Evolutionary conservation across 2,113 vertebrate species (phyloP).

Genomic region (Morone chrysops): DNA sequence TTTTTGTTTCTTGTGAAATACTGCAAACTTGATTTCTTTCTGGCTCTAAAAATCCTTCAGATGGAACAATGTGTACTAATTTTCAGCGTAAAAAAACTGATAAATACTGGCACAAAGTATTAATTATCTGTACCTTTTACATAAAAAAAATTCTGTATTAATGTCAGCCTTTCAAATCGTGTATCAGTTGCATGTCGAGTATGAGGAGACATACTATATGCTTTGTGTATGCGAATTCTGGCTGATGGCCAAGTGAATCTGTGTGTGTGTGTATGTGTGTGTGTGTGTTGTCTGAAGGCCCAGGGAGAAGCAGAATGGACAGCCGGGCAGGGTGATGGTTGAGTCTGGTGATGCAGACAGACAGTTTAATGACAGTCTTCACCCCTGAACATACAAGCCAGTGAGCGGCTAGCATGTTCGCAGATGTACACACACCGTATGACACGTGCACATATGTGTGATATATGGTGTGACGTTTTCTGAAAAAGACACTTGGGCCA

Average conservation of each 20-base stretch:
- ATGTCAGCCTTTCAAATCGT: constrained; percentile 22
- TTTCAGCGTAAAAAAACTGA: not conserved
- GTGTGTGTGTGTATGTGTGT: constrained; percentile 45
- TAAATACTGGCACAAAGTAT: not conserved
- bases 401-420: constrained; percentile 47
- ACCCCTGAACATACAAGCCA: constrained; percentile 70
- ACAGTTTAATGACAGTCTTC: constrained; percentile 82
- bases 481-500: constrained; percentile 59
- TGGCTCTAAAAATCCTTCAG: not conserved
- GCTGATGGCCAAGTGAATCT: constrained; percentile 61
- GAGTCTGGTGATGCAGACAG: constrained; percentile 76
- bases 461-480: constrained; percentile 64
- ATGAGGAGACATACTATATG: constrained; percentile 47
- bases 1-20: not conserved
- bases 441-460: constrained; percentile 68
- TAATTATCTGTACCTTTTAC: not conserved
- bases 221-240: constrained; percentile 58
- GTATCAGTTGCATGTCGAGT: not conserved
- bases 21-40: not conserved
- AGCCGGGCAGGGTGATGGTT: constrained; percentile 70
- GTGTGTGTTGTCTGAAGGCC: constrained; percentile 34
- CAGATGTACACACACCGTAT: constrained; percentile 62
- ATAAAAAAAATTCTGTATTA: constrained; percentile 27
- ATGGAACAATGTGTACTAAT: not conserved
- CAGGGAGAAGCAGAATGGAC: constrained; percentile 57